phyloP scores from a whole-genome alignment of 2,113 vertebrate genomes.

The Sinocyclocheilus anophthalmus region DNA sequence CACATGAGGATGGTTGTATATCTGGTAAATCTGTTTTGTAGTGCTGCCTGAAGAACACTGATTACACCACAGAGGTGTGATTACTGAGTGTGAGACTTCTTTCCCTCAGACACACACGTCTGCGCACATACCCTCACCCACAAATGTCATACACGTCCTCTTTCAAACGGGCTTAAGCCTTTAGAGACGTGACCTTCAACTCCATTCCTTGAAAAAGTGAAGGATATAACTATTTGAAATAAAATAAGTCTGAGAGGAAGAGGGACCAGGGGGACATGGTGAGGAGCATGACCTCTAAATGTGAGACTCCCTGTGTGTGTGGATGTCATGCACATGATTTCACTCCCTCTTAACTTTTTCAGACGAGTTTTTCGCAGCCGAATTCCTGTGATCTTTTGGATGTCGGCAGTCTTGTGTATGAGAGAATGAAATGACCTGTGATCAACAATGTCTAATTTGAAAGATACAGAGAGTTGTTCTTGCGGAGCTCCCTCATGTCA shows the following conservation, averaged over 20 bases:
- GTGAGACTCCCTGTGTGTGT: conserved; percentile 33
- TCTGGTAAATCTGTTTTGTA: conserved; percentile 31
- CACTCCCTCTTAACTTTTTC: conserved; percentile 15
- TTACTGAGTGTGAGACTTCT: conserved; percentile 12
- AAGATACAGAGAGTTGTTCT: neutral
- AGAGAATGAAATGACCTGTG: neutral
- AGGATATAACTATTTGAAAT: conserved; percentile 17
- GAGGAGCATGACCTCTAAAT: conserved; percentile 33
- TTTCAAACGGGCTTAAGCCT: conserved; percentile 27
- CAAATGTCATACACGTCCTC: neutral
- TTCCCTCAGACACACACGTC: neutral
- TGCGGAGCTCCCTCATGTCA: neutral
- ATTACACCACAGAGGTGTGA: conserved; percentile 31
- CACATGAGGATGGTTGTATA: neutral
- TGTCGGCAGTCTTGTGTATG: neutral
- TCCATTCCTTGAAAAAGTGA: conserved; percentile 7
- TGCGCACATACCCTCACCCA: neutral
- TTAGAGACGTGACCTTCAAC: conserved; percentile 40
- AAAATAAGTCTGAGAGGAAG: conserved; percentile 25
- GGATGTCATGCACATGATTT: conserved; percentile 33
- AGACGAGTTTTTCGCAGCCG: neutral
- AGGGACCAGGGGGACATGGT: neutral
- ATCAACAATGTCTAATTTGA: conserved; percentile 7
- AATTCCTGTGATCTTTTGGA: conserved; percentile 3
- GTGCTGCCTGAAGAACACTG: neutral